Evolutionary conservation across 2,113 vertebrate species (phyloP).

Genomic region (Saguinus imperator): DNA sequence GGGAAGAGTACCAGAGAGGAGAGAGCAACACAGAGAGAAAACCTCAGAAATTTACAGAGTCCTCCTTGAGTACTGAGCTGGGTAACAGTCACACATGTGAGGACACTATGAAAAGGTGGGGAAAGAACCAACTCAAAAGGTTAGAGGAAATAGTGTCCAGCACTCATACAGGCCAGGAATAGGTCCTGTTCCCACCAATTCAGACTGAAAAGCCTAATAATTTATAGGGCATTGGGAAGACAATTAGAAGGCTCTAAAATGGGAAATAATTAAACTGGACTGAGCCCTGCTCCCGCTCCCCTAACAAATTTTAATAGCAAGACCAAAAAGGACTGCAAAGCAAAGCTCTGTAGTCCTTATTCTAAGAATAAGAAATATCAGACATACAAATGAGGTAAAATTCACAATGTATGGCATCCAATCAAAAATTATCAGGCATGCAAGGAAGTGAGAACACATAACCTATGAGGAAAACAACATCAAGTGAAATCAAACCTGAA

Average conservation of each 20-base stretch:
- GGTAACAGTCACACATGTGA: background rate
- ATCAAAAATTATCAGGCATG: conserved; percentile 25
- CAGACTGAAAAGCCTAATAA: background rate
- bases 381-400: conserved; percentile 19
- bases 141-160: background rate
- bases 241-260: background rate
- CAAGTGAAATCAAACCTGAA: conserved; percentile 23
- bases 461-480: background rate
- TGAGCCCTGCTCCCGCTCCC: background rate
- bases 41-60: background rate
- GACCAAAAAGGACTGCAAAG: background rate
- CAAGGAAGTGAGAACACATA: background rate
- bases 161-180: background rate
- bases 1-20: background rate
- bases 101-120: background rate
- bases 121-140: background rate
- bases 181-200: background rate
- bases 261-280: background rate
- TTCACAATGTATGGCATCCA: background rate
- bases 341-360: background rate
- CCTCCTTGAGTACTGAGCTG: background rate
- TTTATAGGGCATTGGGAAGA: background rate
- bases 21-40: background rate
- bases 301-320: conserved; percentile 14
- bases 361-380: conserved; percentile 6